phyloP scores from a whole-genome alignment of 2,113 vertebrate genomes.

The Lates calcarifer region DNA sequence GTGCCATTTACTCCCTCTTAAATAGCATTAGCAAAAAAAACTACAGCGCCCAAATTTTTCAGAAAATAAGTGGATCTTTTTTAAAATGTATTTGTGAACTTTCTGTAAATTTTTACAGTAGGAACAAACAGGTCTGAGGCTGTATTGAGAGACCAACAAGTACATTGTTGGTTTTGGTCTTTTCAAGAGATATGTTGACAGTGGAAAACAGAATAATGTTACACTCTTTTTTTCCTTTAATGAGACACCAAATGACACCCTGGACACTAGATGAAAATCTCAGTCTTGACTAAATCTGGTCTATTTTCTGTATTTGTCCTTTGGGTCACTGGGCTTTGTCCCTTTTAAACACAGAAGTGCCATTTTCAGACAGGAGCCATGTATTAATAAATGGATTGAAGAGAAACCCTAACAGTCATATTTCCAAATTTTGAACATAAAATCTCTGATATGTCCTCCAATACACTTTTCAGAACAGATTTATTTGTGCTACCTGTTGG shows the following conservation, averaged over 20 bases:
- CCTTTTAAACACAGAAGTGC: not conserved
- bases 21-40: not conserved
- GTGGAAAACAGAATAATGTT: not conserved
- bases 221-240: not conserved
- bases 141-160: not conserved
- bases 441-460: not conserved
- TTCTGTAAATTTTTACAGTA: not conserved
- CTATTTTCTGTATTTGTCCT: no score
- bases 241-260: not conserved
- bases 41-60: not conserved
- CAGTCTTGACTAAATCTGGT: not conserved
- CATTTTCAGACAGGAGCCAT: not conserved
- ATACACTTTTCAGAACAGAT: constrained; percentile 6
- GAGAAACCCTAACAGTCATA: not conserved
- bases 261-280: not conserved
- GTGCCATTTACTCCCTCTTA: not conserved
- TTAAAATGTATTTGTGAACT: not conserved
- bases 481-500: constrained; percentile 45
- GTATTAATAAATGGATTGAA: not conserved
- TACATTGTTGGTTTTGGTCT: not conserved
- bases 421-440: not conserved
- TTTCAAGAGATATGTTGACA: constrained; percentile 14
- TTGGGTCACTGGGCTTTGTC: not conserved
- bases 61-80: not conserved
- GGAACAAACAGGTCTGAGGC: not conserved